Conservation (phyloP, 2,888 invertebrate species). For the Hyposoter dolosus region DNA sequence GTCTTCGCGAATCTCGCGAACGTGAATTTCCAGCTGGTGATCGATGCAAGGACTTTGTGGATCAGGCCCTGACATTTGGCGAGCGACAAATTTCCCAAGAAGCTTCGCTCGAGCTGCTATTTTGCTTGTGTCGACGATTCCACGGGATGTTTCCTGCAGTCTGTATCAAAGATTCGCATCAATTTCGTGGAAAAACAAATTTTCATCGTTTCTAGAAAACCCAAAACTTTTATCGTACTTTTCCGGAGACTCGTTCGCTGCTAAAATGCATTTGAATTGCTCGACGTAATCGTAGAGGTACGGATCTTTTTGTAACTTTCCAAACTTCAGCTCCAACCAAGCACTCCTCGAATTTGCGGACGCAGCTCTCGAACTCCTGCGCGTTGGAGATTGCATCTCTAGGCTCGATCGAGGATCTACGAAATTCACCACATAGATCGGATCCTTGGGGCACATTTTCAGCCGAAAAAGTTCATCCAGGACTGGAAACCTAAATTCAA, state of each 20-base stretch:
- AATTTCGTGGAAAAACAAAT: neutral
- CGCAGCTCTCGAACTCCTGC: neutral
- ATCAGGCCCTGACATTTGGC: conserved; percentile 79
- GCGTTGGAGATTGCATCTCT: conserved; percentile 24
- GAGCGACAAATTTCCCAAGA: conserved; percentile 80
- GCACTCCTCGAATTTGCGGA: conserved; percentile 64
- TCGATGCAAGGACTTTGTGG: conserved; percentile 73
- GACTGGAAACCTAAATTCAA: conserved; percentile 76
- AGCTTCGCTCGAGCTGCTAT: conserved; percentile 75
- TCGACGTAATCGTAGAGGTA: conserved; percentile 74
- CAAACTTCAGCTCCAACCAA: conserved; percentile 75
- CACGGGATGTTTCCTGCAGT: conserved; percentile 2
- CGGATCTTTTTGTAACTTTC: conserved; percentile 76
- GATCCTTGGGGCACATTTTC: conserved; percentile 77
- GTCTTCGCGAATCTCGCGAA: conserved; percentile 76
- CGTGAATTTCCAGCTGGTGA: conserved; percentile 80
- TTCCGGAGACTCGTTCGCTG: conserved; percentile 61
- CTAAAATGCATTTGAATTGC: conserved; percentile 75
- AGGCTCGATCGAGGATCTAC: conserved; percentile 27
- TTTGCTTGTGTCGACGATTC: conserved; percentile 71
- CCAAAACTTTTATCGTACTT: conserved; percentile 39
- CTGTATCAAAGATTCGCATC: neutral
- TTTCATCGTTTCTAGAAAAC: neutral
- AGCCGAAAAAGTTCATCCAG: conserved; percentile 79
- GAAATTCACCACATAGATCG: conserved; percentile 80